These are phyloP conservation scores for Craseonycteris thonglongyai DNA, from an alignment of 2,113 vertebrate genomes.

Conservation along the genomic window DNA sequence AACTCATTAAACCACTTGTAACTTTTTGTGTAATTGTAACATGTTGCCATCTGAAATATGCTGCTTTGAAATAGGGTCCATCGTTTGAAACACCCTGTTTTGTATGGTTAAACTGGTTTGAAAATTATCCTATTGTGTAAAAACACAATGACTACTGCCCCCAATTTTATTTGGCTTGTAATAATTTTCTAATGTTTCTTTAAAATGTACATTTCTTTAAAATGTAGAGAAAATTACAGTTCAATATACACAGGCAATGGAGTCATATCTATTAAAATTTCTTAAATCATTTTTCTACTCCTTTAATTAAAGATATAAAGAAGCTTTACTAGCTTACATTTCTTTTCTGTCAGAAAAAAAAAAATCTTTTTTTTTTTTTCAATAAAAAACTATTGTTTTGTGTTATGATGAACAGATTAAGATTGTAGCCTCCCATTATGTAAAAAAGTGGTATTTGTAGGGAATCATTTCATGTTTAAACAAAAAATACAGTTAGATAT, in stretches of 20 bases:
- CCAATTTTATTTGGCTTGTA: not conserved
- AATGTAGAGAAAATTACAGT: not conserved
- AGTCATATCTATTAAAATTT: not conserved
- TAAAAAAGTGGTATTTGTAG: not conserved
- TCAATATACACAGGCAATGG: not conserved
- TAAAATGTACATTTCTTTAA: constrained; percentile 23
- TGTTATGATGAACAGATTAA: not conserved
- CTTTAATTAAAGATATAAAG: constrained; percentile 15
- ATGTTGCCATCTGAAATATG: too few species aligned
- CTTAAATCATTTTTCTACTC: not conserved
- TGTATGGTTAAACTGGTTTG: not conserved
- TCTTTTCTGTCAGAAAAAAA: not conserved
- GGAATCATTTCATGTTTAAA: not conserved
- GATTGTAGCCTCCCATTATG: not conserved
- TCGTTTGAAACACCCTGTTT: too few species aligned
- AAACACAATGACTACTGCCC: not conserved
- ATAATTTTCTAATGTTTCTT: constrained; percentile 27
- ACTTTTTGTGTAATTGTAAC: too few species aligned
- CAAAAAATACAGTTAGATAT: not conserved
- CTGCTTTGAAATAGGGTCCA: too few species aligned
- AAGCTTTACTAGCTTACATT: not conserved
- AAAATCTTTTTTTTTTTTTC: too few species aligned
- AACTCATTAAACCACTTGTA: too few species aligned
- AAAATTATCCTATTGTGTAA: not conserved
- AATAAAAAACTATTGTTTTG: not conserved